phyloP scores from a whole-genome alignment of 2,888 invertebrate species.

The Ectemnius cavifrons region DNA sequence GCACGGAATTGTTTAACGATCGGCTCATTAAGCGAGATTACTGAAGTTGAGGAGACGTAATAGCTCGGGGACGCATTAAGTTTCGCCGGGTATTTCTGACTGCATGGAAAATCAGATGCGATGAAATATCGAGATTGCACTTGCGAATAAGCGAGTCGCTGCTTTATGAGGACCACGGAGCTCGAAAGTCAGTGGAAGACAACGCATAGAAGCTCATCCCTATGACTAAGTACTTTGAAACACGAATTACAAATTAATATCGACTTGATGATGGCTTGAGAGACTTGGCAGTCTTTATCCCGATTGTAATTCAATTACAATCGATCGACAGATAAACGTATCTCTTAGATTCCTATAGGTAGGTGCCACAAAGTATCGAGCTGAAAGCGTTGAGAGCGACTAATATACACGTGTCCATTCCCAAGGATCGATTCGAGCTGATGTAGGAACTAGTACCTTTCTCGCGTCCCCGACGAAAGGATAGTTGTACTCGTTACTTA shows the following conservation, averaged over 20 bases:
- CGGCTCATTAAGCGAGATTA: too few species aligned
- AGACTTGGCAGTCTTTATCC: background rate
- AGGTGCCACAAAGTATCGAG: slow-evolving; percentile 4
- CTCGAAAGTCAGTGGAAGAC: too few species aligned
- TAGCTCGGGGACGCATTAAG: too few species aligned
- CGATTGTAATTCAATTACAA: slow-evolving; percentile 35
- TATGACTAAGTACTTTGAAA: background rate
- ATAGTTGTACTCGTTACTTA: slow-evolving; percentile 35
- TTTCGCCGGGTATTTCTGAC: too few species aligned
- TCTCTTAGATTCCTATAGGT: slow-evolving; percentile 18
- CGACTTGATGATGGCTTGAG: slow-evolving; percentile 25
- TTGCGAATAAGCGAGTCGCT: background rate
- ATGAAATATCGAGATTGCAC: background rate
- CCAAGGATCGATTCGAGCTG: slow-evolving; percentile 37
- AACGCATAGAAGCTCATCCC: too few species aligned
- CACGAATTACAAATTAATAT: slow-evolving; percentile 31
- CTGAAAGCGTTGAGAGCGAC: slow-evolving; percentile 21
- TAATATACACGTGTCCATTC: slow-evolving; percentile 24
- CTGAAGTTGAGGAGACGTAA: too few species aligned
- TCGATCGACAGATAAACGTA: slow-evolving; percentile 22
- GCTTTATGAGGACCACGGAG: too few species aligned
- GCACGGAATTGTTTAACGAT: too few species aligned
- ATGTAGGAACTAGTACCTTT: slow-evolving; percentile 52
- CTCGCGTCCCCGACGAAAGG: slow-evolving; percentile 52
- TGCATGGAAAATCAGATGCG: background rate